Evolutionary conservation across 2,797 vertebrate species (phyloP).

Genomic region (Anniella stebbinsi): DNA sequence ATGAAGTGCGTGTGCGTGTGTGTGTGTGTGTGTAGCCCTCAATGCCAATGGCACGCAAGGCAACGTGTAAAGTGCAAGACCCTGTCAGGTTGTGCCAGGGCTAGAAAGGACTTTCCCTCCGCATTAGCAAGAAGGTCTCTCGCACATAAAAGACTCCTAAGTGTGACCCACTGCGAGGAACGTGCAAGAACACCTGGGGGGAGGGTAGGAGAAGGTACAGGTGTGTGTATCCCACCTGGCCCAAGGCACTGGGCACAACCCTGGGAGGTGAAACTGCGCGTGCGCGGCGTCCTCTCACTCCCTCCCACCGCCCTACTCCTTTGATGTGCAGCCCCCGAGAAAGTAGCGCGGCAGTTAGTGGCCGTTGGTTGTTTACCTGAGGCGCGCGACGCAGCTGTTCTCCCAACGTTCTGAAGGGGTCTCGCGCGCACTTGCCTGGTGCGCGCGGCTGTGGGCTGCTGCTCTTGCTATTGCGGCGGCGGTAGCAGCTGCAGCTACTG

Average conservation of each 20-base stretch:
- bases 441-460: background rate
- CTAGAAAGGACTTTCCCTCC: no score
- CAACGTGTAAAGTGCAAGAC: background rate
- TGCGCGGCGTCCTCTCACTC: background rate
- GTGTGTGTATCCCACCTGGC: background rate
- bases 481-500: background rate
- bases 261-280: background rate
- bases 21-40: no score
- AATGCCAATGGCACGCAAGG: background rate
- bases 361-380: slow-evolving; percentile 30
- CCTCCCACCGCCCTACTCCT: background rate
- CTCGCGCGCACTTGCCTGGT: background rate
- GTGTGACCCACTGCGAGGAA: background rate
- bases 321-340: background rate
- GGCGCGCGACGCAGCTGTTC: background rate
- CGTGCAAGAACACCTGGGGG: background rate
- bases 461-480: no score
- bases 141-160: no score
- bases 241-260: background rate
- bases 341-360: background rate
- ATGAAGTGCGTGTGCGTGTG: background rate
- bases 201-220: background rate
- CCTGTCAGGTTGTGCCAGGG: background rate
- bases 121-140: background rate
- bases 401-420: background rate